Evolutionary conservation across 2,888 invertebrate genomes (phyloP).

Genomic region (Parochlus steinenii): DNA sequence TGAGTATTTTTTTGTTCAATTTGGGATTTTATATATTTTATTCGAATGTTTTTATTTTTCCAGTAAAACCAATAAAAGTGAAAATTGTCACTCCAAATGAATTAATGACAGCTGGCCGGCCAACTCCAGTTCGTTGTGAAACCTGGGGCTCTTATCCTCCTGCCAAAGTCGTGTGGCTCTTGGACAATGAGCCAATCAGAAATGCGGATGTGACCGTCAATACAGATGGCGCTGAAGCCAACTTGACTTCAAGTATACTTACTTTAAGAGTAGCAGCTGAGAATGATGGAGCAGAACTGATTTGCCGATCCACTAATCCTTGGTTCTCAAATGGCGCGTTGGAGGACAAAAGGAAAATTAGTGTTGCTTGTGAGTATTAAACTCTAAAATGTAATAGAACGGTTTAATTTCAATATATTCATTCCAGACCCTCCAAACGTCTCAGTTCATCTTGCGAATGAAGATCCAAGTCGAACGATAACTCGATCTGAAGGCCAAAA

Average conservation of each 20-base stretch:
- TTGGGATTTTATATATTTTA: constrained; percentile 1
- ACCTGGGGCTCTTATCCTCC: constrained; percentile 70
- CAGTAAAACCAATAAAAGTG: constrained; percentile 66
- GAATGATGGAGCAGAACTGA: constrained; percentile 66
- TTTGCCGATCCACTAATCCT: constrained; percentile 74
- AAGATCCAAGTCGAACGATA: constrained; percentile 42
- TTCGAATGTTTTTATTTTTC: constrained; percentile 16
- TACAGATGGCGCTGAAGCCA: constrained; percentile 27
- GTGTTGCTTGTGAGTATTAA: constrained; percentile 64
- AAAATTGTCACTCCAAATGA: constrained; percentile 56
- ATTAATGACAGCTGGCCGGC: constrained; percentile 53
- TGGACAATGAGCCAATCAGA: constrained; percentile 49
- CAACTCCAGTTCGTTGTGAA: constrained; percentile 59
- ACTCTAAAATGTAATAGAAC: constrained; percentile 1
- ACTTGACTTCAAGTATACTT: constrained; percentile 57
- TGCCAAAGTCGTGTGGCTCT: constrained; percentile 65
- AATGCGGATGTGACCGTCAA: constrained; percentile 43
- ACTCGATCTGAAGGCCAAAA: constrained; percentile 52
- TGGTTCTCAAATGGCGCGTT: constrained; percentile 67
- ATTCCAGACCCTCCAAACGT: constrained; percentile 63
- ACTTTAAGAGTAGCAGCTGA: constrained; percentile 57
- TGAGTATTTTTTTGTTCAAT: constrained; percentile 27
- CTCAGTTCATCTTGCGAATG: constrained; percentile 46
- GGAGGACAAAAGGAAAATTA: constrained; percentile 59
- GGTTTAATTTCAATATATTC: constrained; percentile 11